phyloP scores from a whole-genome alignment of 2,888 invertebrate species.

The Melieria omissa region DNA sequence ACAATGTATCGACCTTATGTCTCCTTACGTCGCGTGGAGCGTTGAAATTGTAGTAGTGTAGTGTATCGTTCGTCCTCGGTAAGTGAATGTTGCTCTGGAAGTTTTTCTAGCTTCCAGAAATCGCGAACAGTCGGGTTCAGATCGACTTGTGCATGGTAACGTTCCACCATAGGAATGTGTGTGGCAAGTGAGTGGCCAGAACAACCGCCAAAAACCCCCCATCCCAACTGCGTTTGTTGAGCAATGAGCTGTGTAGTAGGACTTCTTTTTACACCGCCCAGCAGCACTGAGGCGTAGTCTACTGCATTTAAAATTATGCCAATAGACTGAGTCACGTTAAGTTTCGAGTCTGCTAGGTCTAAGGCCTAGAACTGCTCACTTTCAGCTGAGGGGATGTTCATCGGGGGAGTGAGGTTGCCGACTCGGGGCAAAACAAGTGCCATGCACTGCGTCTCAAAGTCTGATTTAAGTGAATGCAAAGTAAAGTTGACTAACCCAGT shows the following conservation, averaged over 20 bases:
- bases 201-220: neutral
- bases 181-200: neutral
- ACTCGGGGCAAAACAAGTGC: too few species aligned
- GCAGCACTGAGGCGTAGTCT: conserved; percentile 12
- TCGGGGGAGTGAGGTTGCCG: too few species aligned
- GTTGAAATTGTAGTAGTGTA: neutral
- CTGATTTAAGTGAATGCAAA: conserved; percentile 1
- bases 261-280: neutral
- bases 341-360: too few species aligned
- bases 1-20: neutral
- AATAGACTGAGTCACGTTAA: neutral
- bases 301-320: conserved; percentile 18
- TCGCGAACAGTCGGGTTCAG: conserved; percentile 4
- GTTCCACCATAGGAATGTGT: neutral
- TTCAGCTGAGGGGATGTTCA: too few species aligned
- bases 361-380: too few species aligned
- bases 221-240: neutral
- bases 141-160: conserved; percentile 10
- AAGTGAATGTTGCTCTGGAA: neutral
- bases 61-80: neutral
- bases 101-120: conserved; percentile 20
- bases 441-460: too few species aligned
- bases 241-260: neutral
- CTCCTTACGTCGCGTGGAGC: neutral
- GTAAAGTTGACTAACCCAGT: conserved; percentile 5